Conservation (phyloP, 2,888 invertebrate species). For the Psylliodes chrysocephalus region DNA sequence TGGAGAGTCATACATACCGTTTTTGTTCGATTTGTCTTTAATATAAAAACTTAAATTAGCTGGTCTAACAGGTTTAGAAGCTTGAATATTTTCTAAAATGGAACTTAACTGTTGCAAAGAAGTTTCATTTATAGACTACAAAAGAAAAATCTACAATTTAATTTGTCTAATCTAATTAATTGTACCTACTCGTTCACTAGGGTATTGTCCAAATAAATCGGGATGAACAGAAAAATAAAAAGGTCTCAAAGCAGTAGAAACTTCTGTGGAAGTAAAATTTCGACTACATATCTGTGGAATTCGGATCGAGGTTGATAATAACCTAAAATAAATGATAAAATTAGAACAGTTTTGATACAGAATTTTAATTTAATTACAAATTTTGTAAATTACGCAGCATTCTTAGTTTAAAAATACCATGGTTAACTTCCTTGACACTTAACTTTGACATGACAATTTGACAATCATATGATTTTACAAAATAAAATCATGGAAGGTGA, state of each 20-base stretch:
- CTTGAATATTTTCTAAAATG: conserved; percentile 81
- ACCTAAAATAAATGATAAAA: conserved; percentile 11
- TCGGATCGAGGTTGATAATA: conserved; percentile 7
- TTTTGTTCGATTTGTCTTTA: conserved; percentile 66
- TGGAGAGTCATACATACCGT: too few species aligned
- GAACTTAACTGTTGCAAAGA: conserved; percentile 89
- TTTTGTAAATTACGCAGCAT: conserved; percentile 42
- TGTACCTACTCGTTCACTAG: conserved; percentile 79
- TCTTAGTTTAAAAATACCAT: neutral
- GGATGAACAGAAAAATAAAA: conserved; percentile 97
- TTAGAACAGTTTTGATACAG: neutral
- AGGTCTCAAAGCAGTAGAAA: conserved; percentile 89
- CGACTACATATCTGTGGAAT: conserved; percentile 57
- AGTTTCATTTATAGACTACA: conserved; percentile 86
- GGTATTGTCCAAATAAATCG: conserved; percentile 92
- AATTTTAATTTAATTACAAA: conserved; percentile 33
- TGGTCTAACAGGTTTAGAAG: conserved; percentile 70
- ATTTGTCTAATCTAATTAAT: neutral
- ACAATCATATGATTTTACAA: too few species aligned
- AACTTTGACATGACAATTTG: too few species aligned
- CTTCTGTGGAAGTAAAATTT: conserved; percentile 87
- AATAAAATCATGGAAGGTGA: too few species aligned
- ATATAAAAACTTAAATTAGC: conserved; percentile 84
- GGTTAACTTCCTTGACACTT: too few species aligned
- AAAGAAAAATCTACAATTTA: conserved; percentile 30